phyloP scores from a whole-genome alignment of 2,888 invertebrate species.

The Ormia ochracea region DNA sequence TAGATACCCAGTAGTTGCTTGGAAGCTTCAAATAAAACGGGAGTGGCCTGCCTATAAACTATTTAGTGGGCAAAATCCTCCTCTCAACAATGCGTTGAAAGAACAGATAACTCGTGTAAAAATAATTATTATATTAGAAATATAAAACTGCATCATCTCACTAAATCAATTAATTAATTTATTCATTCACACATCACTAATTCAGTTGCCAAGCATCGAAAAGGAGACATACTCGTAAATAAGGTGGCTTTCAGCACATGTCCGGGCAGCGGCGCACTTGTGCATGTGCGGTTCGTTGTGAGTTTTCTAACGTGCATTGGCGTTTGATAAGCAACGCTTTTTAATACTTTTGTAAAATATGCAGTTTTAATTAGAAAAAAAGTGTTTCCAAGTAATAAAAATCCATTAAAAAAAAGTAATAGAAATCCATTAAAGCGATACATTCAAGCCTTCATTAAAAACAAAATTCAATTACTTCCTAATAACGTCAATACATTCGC shows the following conservation, averaged over 20 bases:
- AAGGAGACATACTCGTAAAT: not conserved
- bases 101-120: too few relatives aligned
- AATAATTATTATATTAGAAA: not conserved
- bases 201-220: constrained; percentile 5
- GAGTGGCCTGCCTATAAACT: not conserved
- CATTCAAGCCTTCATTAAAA: constrained; percentile 55
- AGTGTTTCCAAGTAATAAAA: constrained; percentile 9
- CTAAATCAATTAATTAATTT: constrained; percentile 37
- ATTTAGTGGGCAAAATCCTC: not conserved
- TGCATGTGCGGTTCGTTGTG: not conserved
- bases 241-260: constrained; percentile 22
- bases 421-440: constrained; percentile 12
- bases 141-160: not conserved
- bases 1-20: not conserved
- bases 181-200: constrained; percentile 5
- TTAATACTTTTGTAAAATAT: constrained; percentile 6
- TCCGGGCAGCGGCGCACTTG: not conserved
- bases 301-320: constrained; percentile 28
- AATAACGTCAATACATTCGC: constrained; percentile 26
- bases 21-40: not conserved
- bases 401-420: constrained; percentile 11
- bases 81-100: too few relatives aligned
- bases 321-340: constrained; percentile 13
- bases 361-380: constrained; percentile 41
- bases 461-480: constrained; percentile 61